Evolutionary conservation across 2,797 vertebrate genomes (phyloP), one percentile per base, ranked within the genome.

Genomic region (Muscicapa striata): DNA sequence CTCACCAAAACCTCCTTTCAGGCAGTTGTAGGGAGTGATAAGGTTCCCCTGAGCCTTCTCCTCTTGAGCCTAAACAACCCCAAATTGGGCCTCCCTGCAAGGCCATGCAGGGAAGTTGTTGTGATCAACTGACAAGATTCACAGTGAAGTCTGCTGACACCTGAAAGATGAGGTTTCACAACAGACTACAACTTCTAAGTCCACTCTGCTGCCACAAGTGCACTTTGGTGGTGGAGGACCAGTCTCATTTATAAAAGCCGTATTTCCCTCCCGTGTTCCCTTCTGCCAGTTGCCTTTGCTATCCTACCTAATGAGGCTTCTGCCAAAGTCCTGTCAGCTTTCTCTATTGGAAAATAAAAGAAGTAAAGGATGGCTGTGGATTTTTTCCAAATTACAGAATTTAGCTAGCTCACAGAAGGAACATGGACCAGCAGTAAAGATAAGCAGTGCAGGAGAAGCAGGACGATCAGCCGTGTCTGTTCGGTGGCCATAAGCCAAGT

Each of bases 21-120:
- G 29, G 30, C 41, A 34, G 6, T 11, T 81, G 46, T 46, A 5
- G 40, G 13, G 24, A 74, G 46, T 0, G 0, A 6, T 30, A 41
- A 43, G 5, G 6, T 34, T 7, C 26, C 13, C 26, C 40, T 11
- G 26, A 75, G 9, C 5, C 9, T 64, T 32, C 32, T 49, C 21
- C 40, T 67, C 24, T 36, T 15, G 36, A 27, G 30, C 15, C 20
- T 34, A 20, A 68, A 41, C 30, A 74, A 41, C 13, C 26, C 18
- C 41, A 81, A 41, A 10, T 0, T 1, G 2, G n/a, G 14, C 13
- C 34, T n/a, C 34, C 13, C 15, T 82, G 64, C 0, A 0, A 84
- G 15, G 16, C 66, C 4, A 0, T 41, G 34, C 29, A 21, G 64
- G 17, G 45, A 40, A 52, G 21, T n/a, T 27, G 2, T 21, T 51